phyloP scores from a whole-genome alignment of 1,140 invertebrate species.

The Oedothorax gibbosus region DNA sequence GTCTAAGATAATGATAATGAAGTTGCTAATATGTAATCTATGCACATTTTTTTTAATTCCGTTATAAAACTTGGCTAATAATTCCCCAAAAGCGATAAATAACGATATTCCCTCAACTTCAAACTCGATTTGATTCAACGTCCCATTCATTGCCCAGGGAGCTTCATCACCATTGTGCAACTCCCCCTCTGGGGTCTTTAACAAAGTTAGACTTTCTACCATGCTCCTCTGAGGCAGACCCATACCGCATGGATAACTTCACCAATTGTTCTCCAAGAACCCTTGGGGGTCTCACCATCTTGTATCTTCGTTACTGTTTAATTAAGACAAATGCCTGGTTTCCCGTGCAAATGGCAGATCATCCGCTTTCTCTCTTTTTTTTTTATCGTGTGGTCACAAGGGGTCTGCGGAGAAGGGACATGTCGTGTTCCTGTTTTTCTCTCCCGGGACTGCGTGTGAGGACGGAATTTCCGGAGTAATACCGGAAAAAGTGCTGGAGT shows the following conservation, averaged over 20 bases:
- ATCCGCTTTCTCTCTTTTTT: conserved; percentile 1
- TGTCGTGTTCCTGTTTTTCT: background rate
- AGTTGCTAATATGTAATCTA: no score
- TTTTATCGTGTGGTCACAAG: background rate
- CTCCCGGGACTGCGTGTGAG: conserved; percentile 26
- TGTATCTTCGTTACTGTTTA: conserved; percentile 44
- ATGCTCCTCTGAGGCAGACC: no score
- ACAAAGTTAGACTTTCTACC: no score
- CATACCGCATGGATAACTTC: conserved; percentile 2
- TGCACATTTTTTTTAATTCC: no score
- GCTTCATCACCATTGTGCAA: no score
- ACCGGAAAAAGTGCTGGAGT: conserved; percentile 6
- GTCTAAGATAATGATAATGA: no score
- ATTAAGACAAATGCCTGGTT: conserved; percentile 50
- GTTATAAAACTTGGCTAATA: no score
- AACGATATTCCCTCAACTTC: no score
- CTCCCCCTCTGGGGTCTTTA: no score
- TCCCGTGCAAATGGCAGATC: background rate
- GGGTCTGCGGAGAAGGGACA: background rate
- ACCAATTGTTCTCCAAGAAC: background rate
- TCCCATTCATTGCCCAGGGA: no score
- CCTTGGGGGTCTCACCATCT: background rate
- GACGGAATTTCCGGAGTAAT: conserved; percentile 24
- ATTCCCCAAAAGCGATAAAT: no score
- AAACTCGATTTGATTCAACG: no score